Conservation (phyloP, 1,140 invertebrate genomes). For the Ylistrum balloti region DNA sequence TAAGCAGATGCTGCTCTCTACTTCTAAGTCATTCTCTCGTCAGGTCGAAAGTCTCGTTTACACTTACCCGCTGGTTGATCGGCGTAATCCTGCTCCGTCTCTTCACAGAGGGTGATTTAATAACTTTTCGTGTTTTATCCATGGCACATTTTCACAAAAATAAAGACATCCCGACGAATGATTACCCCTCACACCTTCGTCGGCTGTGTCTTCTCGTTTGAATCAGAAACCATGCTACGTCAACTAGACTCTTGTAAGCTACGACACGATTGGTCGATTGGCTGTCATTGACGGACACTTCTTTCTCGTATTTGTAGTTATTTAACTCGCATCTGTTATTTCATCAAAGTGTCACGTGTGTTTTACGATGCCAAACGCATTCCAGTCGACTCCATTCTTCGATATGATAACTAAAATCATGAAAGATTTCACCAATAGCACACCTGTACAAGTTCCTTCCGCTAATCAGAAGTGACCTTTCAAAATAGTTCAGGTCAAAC, state of each 20-base stretch:
- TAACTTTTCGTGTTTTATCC: slow-evolving; percentile 52
- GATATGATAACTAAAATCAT: neutral
- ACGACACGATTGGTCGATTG: slow-evolving; percentile 16
- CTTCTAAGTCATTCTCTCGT: neutral
- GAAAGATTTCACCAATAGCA: neutral
- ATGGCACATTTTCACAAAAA: slow-evolving; percentile 13
- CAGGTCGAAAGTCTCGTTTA: neutral
- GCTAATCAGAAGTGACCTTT: slow-evolving; percentile 16
- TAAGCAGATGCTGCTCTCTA: neutral
- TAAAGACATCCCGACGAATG: slow-evolving; percentile 26
- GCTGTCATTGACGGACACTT: slow-evolving; percentile 23
- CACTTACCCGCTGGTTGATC: slow-evolving; percentile 89
- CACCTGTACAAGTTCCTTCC: slow-evolving; percentile 37
- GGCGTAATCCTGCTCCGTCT: slow-evolving; percentile 87
- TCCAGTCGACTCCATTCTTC: neutral
- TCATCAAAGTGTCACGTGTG: neutral
- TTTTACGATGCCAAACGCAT: neutral
- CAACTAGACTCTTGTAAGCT: slow-evolving; percentile 53
- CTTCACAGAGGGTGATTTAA: slow-evolving; percentile 88
- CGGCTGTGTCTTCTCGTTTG: slow-evolving; percentile 49
- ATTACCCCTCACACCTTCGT: slow-evolving; percentile 32
- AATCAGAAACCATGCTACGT: slow-evolving; percentile 59
- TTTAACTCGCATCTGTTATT: neutral
- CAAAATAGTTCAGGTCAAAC: slow-evolving; percentile 38
- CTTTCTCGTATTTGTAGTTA: neutral